These are phyloP conservation scores for Dendrolimus houi DNA, from an alignment of 2,888 invertebrate genomes.

Conservation along the genomic window DNA sequence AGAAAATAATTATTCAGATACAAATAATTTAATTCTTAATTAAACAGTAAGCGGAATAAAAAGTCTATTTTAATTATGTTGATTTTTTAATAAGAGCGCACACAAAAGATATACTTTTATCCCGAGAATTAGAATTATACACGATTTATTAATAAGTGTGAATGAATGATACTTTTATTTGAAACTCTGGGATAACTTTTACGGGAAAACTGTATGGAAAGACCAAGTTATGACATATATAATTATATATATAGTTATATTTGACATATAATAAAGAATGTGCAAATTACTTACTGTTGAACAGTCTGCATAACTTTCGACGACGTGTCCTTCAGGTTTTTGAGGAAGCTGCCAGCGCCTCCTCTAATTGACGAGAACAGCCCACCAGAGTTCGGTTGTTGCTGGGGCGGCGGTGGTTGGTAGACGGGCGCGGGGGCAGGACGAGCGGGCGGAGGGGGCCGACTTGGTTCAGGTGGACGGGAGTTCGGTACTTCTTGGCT, in stretches of 20 bases:
- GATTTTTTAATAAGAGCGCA: too few relatives aligned
- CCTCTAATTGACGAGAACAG: conserved; percentile 92
- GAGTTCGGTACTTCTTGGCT: conserved; percentile 40
- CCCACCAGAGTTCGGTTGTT: conserved; percentile 67
- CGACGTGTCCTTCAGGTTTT: conserved; percentile 96
- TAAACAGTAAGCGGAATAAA: not conserved
- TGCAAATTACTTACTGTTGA: conserved; percentile 81
- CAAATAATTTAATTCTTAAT: not conserved
- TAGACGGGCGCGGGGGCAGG: conserved; percentile 48
- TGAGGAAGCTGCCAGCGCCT: conserved; percentile 94
- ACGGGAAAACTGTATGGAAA: too few relatives aligned
- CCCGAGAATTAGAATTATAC: too few relatives aligned
- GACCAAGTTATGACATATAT: too few relatives aligned
- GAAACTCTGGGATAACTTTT: too few relatives aligned
- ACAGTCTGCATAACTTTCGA: conserved; percentile 98
- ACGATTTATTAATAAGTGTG: too few relatives aligned
- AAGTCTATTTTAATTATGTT: too few relatives aligned
- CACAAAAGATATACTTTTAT: too few relatives aligned
- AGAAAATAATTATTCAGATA: conserved; percentile 11
- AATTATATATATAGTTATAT: too few relatives aligned
- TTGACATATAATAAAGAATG: not conserved
- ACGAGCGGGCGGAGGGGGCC: conserved; percentile 40
- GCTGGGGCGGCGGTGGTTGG: conserved; percentile 36
- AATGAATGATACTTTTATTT: too few relatives aligned
- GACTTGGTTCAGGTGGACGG: conserved; percentile 46